These are phyloP conservation scores for Phaetusa simplex DNA, from an alignment of 2,113 vertebrate species.

Conservation along the genomic window DNA sequence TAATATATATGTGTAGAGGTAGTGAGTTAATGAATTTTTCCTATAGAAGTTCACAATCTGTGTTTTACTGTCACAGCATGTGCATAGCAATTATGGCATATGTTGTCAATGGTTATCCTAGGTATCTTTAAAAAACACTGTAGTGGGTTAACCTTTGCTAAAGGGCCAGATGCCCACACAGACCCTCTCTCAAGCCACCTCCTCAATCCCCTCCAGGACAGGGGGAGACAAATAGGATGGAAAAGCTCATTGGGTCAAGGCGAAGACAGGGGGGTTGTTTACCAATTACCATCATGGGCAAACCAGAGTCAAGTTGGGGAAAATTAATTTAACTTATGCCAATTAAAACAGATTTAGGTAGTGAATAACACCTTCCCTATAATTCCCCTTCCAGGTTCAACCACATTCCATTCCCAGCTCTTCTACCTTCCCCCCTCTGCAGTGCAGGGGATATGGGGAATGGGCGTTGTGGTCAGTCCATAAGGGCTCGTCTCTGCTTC, in stretches of 20 bases:
- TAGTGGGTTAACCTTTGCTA: neutral
- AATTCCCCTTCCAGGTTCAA: neutral
- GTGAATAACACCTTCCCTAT: neutral
- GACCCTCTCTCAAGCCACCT: neutral
- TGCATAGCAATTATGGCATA: neutral
- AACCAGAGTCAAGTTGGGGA: neutral
- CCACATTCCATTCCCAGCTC: neutral
- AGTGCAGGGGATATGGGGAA: neutral
- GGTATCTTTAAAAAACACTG: neutral
- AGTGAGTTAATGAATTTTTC: neutral
- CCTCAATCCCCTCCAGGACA: neutral
- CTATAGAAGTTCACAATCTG: neutral
- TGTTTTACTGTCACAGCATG: neutral
- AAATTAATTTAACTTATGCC: neutral
- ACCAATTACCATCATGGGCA: neutral
- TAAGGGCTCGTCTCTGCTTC: neutral
- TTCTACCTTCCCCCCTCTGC: neutral
- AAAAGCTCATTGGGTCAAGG: neutral
- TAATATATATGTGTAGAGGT: neutral
- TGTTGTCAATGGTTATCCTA: neutral
- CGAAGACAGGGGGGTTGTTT: neutral
- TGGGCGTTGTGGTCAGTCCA: neutral
- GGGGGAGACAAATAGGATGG: neutral
- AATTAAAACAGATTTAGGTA: neutral
- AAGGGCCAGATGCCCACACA: neutral